Evolutionary conservation across 2,888 invertebrate genomes (phyloP), one percentile per base, ranked within the genome.

Genomic region (Portevinia maculata): DNA sequence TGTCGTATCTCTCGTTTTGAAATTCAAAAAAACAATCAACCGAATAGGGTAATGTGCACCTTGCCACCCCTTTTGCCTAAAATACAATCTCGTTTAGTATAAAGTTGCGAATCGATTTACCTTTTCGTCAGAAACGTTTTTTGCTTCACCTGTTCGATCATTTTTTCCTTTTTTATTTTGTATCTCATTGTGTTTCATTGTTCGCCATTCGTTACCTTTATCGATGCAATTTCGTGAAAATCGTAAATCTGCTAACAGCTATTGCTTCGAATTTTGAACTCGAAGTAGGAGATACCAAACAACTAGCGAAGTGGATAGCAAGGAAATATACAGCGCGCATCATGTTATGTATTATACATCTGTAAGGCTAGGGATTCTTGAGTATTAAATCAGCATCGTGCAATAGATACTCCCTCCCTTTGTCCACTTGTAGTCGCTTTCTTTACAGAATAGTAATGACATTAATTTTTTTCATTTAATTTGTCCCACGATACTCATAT

Each of bases 381-480:
- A 8, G 39, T 46, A 67, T 55, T 55, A 67, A 46, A 67, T 67
- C 67, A 65, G 32, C 41, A 65, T 65, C 28, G 32, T 15, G 44
- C 2, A 3, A 34, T 57, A 55, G 55, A 57, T 46, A 37, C 67
- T 2, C 41, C 17, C 5, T 39, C 19, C 9, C 4, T 37, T 17
- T 21, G 19, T 4, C 34, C 19, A 32, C n/a, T 30, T 41, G 6
- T 34, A 34, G 24, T 32, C 24, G 13, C 28, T n/a, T 15, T 32
- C 13, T 32, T 4, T n/a, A 17, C 21, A 21, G 17, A 73, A 28
- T 69, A 59, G 75, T 69, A 64, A 53, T 57, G 62, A 62, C 75
- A 74, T 75, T 75, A 79, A 74, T 70, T 76, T 71, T 81, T 71
- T 48, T 55, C 52, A 76, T 81, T 81, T 71, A 76, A 75, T 76